phyloP scores from a whole-genome alignment of 23 tunicate genomes.

The Oikopleura vanhoeffeni region DNA sequence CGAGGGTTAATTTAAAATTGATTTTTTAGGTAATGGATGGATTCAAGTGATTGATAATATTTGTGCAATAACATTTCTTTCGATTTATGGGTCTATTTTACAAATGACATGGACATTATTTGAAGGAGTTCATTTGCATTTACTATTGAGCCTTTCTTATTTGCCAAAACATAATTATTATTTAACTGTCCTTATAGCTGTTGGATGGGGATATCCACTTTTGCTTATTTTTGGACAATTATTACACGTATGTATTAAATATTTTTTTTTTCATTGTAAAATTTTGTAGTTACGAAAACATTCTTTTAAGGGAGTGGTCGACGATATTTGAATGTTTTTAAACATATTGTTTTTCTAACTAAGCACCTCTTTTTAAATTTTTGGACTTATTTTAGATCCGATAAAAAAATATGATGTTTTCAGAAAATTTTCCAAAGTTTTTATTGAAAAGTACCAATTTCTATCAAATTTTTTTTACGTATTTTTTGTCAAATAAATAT shows the following conservation, averaged over 20 bases:
- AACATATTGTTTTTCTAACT: no score
- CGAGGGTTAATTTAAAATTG: background rate
- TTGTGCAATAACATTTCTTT: background rate
- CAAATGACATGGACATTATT: conserved; percentile 2
- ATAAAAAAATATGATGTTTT: no score
- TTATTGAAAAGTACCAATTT: no score
- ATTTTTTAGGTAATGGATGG: background rate
- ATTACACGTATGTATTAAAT: background rate
- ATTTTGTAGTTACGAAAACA: no score
- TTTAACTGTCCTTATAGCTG: background rate
- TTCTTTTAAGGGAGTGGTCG: no score
- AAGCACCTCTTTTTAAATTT: no score
- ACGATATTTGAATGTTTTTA: no score
- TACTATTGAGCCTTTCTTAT: background rate
- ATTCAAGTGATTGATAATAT: background rate
- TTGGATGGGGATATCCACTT: conserved; percentile 10
- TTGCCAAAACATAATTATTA: background rate
- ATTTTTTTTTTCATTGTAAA: no score
- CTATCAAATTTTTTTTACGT: no score
- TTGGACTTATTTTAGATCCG: no score
- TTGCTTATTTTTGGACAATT: background rate
- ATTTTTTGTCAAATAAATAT: no score
- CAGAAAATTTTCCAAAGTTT: no score
- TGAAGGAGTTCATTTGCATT: background rate
- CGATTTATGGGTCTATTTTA: background rate